Base-by-base conservation (phyloP, 2,888 invertebrate species). In the Malachius bipustulatus region DNA sequence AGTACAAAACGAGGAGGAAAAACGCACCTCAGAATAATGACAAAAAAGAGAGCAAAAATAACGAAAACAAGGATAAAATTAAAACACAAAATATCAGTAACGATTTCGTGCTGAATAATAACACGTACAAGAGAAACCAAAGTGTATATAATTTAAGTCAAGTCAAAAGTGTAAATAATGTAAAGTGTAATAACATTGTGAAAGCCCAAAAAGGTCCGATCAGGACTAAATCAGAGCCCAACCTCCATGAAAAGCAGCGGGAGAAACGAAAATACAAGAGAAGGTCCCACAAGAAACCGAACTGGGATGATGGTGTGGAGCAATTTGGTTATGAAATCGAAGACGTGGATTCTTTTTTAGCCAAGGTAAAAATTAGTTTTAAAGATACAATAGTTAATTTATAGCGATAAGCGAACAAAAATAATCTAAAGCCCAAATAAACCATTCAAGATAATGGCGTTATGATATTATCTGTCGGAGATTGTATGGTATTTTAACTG, bases 261-360 rank as follows among this genome's bases (percentile, higher is more conserved):
- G 63, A 54, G 43, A 65, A 64, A 43, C 69, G 70, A 44, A 63
- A 63, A 36, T 48, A 56, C 39, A 47, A 55, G 32, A 69, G 69
- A 42, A 57, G 62, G 26, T 33, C 43, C 6, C 44, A 48, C 27
- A 45, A 44, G 24, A 47, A 44, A 29, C 38, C 35, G 12, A 62
- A 66, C 62, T 52, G 45, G 42, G 44, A 43, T 4, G 42, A 43
- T 3, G 46, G 49, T n/a, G 40, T 47, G 9, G 52, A 54, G 34
- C 57, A 58, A 37, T 82, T 84, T 49, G 84, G 84, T 32, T 84
- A 85, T 50, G 82, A 84, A 47, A 84, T 85, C 31, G 71, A 75
- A 41, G 83, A 85, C 59, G 70, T 85, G 41, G 83, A 84, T 55
- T 75, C 75, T 41, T 84, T 84, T 57, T 66, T 85, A 33, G 75